These are phyloP conservation scores for Cyphomyrus discorhynchus DNA, from an alignment of 2,113 vertebrate genomes.

Conservation along the genomic window DNA sequence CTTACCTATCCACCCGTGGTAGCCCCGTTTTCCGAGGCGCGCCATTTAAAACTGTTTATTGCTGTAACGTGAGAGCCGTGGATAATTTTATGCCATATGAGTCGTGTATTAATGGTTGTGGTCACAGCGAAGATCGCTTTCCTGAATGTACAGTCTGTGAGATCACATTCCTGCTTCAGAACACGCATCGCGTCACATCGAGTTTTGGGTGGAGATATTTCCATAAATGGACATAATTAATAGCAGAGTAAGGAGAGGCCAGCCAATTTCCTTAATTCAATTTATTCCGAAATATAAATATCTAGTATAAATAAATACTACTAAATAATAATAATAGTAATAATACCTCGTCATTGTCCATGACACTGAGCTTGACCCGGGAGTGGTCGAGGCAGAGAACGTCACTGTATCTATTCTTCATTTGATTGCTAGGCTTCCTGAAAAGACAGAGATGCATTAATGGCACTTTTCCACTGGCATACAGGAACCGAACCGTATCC, in stretches of 20 bases:
- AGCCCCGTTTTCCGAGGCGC: neutral
- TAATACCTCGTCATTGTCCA: slow-evolving; percentile 61
- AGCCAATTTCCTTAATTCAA: neutral
- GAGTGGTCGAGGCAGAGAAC: slow-evolving; percentile 70
- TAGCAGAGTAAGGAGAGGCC: neutral
- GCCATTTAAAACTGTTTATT: neutral
- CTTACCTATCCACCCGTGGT: neutral
- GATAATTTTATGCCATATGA: neutral
- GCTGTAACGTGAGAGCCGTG: neutral
- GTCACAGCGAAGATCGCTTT: neutral
- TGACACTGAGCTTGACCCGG: slow-evolving; percentile 56
- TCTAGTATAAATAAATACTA: neutral
- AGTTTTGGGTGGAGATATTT: neutral
- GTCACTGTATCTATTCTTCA: slow-evolving; percentile 70
- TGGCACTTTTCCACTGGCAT: neutral
- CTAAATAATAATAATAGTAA: neutral
- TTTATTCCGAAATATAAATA: neutral
- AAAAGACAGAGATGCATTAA: neutral
- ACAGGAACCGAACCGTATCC: neutral
- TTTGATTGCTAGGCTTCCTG: slow-evolving; percentile 65
- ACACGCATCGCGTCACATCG: neutral
- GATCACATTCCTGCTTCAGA: neutral
- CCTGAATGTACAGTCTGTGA: neutral
- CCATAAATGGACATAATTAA: neutral
- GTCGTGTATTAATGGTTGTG: neutral